Conservation (phyloP, 2,888 invertebrate species). For the Elysia crispata region DNA sequence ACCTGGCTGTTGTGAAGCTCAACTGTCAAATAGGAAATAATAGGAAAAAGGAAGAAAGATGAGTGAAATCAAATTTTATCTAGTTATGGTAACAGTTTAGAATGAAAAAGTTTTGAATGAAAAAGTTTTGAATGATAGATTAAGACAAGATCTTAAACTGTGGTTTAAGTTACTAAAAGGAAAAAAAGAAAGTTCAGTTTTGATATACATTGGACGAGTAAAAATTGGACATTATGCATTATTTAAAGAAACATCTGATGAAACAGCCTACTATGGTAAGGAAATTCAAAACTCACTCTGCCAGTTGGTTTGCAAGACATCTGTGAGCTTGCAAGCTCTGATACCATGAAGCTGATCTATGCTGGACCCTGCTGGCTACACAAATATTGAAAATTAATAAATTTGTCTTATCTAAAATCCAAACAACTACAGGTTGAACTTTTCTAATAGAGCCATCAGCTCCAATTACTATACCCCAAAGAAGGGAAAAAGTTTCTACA, state of each 20-base stretch:
- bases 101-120: no score
- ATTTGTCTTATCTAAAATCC: not conserved
- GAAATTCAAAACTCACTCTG: slow-evolving; percentile 83
- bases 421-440: not conserved
- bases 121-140: no score
- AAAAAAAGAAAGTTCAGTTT: no score
- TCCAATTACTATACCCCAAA: not conserved
- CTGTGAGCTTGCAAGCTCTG: slow-evolving; percentile 92
- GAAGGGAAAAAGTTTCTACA: not conserved
- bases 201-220: no score
- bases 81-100: not conserved
- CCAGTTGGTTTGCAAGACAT: slow-evolving; percentile 95
- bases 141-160: no score
- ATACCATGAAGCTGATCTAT: slow-evolving; percentile 88
- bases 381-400: no score
- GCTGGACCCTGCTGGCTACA: slow-evolving; percentile 76
- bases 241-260: no score
- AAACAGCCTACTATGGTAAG: no score
- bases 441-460: not conserved
- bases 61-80: not conserved
- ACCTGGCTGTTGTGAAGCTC: slow-evolving; percentile 93
- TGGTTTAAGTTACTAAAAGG: no score
- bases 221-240: no score
- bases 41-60: not conserved
- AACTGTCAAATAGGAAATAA: slow-evolving; percentile 78